Evolutionary conservation across 2,113 vertebrate genomes (phyloP), one percentile per base, ranked within the genome.

Genomic region (Anas platyrhynchos): DNA sequence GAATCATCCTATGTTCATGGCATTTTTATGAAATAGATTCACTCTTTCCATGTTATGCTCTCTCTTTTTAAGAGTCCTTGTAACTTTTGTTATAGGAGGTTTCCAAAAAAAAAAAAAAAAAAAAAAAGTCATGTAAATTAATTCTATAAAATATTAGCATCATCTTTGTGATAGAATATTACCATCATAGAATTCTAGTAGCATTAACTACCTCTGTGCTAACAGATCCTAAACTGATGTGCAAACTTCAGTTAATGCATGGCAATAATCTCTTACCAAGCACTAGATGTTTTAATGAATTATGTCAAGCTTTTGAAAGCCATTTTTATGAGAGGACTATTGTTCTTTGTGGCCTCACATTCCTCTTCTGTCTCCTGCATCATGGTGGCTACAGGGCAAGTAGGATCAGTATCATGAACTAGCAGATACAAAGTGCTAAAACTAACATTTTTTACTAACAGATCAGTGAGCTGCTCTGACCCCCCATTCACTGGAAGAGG

Each of bases 1-100:
- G 55, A 74, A 34, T 73, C 71, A 50, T 48, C 0, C 0, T 41
- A 22, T 3, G 1, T n/a, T 9, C 8, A 4, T 73, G 68, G 8
- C 20, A 48, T 34, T 88, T 13, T 13, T 84, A 85, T 95, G 36
- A 82, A 67, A 78, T 56, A 27, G 4, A 25, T 17, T 46, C 27
- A 11, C 7, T 75, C 36, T 59, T 55, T 43, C 4, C 13, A 29
- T 31, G 15, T 61, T 23, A 29, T 34, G 46, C 10, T 44, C 1
- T 44, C 9, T 54, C 16, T 82, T 79, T 79, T 79, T 38, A 66
- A 63, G 22, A 61, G 13, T 5, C 13, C 61, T 48, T 72, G 34
- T 7, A 76, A 59, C 22, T 23, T 82, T 82, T 7, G 25, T 77
- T 72, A 59, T 73, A 74, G 31, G 74, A 41, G 11, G 4, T 78